Conservation (phyloP, 2,797 vertebrate species). For the Oophaga sylvatica region DNA sequence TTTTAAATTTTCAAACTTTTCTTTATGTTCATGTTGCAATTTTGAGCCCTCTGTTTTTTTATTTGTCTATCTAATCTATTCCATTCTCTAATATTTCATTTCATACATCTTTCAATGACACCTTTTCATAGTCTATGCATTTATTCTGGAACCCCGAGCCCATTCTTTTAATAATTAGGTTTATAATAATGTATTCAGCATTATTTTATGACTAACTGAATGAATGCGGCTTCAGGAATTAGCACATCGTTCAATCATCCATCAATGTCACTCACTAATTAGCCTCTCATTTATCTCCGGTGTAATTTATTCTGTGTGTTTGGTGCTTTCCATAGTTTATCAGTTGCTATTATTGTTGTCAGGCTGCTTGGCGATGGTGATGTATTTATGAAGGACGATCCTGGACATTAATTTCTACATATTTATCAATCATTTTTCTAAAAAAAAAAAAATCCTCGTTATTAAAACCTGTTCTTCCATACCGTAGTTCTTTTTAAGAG, state of each 20-base stretch:
- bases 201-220: conserved; percentile 15
- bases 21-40: no score
- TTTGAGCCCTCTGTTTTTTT: background rate
- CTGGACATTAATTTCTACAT: background rate
- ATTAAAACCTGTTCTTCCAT: background rate
- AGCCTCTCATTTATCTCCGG: background rate
- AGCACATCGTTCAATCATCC: conserved; percentile 23
- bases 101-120: background rate
- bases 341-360: conserved; percentile 13
- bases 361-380: background rate
- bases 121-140: background rate
- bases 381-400: background rate
- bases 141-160: background rate
- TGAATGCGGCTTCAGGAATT: conserved; percentile 25
- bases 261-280: conserved; percentile 23
- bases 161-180: background rate
- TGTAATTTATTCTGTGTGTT: conserved; percentile 8
- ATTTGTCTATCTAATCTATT: background rate
- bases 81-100: background rate
- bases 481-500: no score
- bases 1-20: no score
- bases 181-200: conserved; percentile 16
- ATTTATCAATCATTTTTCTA: background rate
- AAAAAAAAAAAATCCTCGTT: background rate
- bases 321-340: conserved; percentile 11